Evolutionary conservation across 2,797 vertebrate species (phyloP).

Genomic region (Bovichtus variegatus): DNA sequence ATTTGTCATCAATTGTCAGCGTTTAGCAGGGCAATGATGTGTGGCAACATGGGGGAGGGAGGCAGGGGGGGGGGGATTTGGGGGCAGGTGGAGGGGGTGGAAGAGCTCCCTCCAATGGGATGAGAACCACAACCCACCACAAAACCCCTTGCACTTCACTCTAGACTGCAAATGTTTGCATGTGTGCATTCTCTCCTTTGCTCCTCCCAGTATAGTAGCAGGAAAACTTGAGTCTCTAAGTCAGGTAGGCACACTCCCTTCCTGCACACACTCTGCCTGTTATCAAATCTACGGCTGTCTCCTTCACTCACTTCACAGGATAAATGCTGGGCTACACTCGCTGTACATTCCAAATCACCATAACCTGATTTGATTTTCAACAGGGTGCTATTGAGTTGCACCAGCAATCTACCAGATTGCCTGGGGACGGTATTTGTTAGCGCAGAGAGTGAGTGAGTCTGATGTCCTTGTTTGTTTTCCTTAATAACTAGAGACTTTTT

Average conservation of each 20-base stretch:
- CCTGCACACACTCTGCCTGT: conserved; percentile 12
- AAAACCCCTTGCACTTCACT: conserved; percentile 47
- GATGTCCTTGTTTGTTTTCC: conserved; percentile 80
- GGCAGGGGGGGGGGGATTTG: conserved; percentile 69
- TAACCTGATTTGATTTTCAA: conserved; percentile 60
- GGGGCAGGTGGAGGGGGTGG: conserved; percentile 75
- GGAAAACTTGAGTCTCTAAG: conserved; percentile 13
- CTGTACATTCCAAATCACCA: conserved; percentile 52
- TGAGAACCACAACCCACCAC: conserved; percentile 57
- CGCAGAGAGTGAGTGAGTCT: conserved; percentile 64
- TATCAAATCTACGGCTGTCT: conserved; percentile 47
- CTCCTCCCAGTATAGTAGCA: conserved; percentile 25
- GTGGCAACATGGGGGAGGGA: conserved; percentile 80
- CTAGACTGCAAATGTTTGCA: conserved; percentile 34
- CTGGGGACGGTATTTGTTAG: conserved; percentile 68
- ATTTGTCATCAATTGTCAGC: conserved; percentile 96
- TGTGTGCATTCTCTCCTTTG: conserved; percentile 1
- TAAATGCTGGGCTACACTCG: conserved; percentile 33
- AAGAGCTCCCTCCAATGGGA: conserved; percentile 80
- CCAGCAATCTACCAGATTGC: conserved; percentile 47
- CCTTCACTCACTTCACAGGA: conserved; percentile 37
- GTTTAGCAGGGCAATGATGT: conserved; percentile 90
- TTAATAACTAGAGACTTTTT: conserved; percentile 80
- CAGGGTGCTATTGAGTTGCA: conserved; percentile 58
- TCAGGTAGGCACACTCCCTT: conserved; percentile 37